Evolutionary conservation across 2,113 vertebrate species (phyloP), one percentile per base, ranked within the genome.

Genomic region (Mohoua ochrocephala): DNA sequence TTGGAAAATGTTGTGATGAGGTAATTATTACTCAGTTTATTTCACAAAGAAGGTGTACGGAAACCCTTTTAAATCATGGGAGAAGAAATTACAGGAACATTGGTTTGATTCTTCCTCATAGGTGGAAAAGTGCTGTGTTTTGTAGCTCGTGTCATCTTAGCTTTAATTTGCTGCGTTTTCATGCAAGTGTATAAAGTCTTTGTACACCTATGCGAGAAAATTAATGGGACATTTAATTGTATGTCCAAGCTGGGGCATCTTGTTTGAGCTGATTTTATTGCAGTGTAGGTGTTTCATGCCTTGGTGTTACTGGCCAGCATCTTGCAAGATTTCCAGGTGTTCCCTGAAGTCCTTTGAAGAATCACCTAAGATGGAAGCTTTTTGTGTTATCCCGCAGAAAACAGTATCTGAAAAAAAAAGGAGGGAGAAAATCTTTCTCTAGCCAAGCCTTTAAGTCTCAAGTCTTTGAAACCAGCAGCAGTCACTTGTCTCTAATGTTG

Each of bases 101-200:
- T 7, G 4, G 3, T 33, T 91, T 87, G 31, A 19, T 64, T 84
- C 31, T 42, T 95, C 27, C 44, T 71, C 0, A 0, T 24, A 53
- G 18, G 17, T 53, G 60, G 60, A 69, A 35, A 86, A n/a, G 16
- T n/a, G n/a, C 35, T 12, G 4, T 68, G 9, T 60, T 67, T 60
- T 67, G 37, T 26, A 57, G 17, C 21, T 87, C 11, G 5, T 44
- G 30, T 61, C 9, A 12, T 35, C 21, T n/a, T 53, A 33, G 16
- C 26, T 91, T 86, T 84, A 30, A 67, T 73, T 84, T 88, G 22
- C 19, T 71, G 73, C n/a, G 17, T 64, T 71, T 89, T 47, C 16
- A 4, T 26, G 9, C 15, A 17, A 49, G 0, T 6, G 1, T 8
- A 3, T 13, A 2, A 41, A 68, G 8, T 67, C 18, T 67, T 50